These are phyloP conservation scores for Drosophila conformis DNA, from an alignment of 2,888 invertebrate species.

Conservation along the genomic window DNA sequence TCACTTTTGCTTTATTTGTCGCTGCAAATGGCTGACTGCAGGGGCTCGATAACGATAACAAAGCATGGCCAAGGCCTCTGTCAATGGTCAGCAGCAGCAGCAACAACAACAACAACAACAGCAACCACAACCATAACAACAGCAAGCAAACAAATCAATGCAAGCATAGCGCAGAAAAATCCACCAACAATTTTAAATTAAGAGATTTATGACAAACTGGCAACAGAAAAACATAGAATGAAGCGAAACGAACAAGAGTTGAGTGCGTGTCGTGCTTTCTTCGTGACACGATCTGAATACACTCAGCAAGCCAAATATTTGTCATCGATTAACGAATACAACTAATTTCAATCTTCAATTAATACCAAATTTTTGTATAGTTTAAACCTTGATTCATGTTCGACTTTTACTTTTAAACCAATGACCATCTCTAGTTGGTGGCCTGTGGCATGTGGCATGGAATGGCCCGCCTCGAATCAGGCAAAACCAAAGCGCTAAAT, in stretches of 20 bases:
- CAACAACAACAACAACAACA: conserved; percentile 21
- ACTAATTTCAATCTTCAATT: background rate
- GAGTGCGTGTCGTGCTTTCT: background rate
- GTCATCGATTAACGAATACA: background rate
- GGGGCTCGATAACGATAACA: conserved; percentile 55
- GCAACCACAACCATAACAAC: background rate
- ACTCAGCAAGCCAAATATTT: background rate
- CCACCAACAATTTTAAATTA: conserved; percentile 71
- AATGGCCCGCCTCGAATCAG: conserved; percentile 5
- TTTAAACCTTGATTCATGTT: background rate
- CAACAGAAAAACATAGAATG: conserved; percentile 27
- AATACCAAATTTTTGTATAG: background rate
- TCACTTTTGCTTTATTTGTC: conserved; percentile 27
- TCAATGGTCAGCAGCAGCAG: conserved; percentile 34
- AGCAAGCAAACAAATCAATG: conserved; percentile 11
- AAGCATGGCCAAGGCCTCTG: conserved; percentile 44
- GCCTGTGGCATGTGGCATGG: background rate
- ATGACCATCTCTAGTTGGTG: conserved; percentile 8
- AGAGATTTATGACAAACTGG: conserved; percentile 79
- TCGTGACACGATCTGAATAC: background rate
- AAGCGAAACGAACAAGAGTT: background rate
- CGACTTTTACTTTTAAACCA: background rate
- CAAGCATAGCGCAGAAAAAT: conserved; percentile 43
- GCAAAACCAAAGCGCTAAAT: conserved; percentile 62
- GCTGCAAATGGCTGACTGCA: conserved; percentile 59